These are phyloP conservation scores for Tetragonula carbonaria DNA, from an alignment of 2,888 invertebrate genomes.

Conservation along the genomic window DNA sequence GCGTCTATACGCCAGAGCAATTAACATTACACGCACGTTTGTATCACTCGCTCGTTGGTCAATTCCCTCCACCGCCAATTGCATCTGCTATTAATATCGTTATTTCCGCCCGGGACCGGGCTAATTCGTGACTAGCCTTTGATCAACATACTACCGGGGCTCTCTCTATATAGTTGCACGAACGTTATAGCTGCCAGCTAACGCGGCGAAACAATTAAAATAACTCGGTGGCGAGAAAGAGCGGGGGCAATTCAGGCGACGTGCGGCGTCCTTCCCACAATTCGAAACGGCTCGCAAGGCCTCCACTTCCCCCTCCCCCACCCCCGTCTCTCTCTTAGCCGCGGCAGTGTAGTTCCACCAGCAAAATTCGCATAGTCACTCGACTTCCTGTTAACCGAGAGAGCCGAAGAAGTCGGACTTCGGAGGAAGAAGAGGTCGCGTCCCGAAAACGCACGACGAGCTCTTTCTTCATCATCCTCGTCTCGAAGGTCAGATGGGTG, in stretches of 20 bases:
- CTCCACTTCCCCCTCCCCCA: background rate
- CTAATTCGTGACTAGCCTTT: background rate
- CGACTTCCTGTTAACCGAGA: constrained; percentile 65
- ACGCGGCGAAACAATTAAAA: constrained; percentile 37
- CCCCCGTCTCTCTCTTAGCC: constrained; percentile 5
- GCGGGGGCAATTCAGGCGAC: constrained; percentile 18
- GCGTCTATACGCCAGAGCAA: constrained; percentile 3
- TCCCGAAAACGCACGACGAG: constrained; percentile 22
- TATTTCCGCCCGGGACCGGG: background rate
- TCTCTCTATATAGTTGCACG: too few relatives aligned
- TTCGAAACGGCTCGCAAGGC: constrained; percentile 26
- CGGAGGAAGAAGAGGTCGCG: constrained; percentile 19
- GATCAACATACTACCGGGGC: background rate
- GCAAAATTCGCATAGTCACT: constrained; percentile 65
- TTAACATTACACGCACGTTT: constrained; percentile 18
- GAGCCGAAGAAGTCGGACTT: constrained; percentile 36
- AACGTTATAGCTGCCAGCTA: background rate
- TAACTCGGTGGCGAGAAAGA: constrained; percentile 12
- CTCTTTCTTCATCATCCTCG: constrained; percentile 40
- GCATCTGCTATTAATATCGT: constrained; percentile 18
- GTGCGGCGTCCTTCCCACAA: constrained; percentile 41
- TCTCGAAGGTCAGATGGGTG: constrained; percentile 58
- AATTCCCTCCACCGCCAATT: background rate
- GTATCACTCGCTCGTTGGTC: background rate
- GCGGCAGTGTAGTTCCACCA: constrained; percentile 6